Conservation (phyloP, 2,888 invertebrate species). For the Cephalotes varians region DNA sequence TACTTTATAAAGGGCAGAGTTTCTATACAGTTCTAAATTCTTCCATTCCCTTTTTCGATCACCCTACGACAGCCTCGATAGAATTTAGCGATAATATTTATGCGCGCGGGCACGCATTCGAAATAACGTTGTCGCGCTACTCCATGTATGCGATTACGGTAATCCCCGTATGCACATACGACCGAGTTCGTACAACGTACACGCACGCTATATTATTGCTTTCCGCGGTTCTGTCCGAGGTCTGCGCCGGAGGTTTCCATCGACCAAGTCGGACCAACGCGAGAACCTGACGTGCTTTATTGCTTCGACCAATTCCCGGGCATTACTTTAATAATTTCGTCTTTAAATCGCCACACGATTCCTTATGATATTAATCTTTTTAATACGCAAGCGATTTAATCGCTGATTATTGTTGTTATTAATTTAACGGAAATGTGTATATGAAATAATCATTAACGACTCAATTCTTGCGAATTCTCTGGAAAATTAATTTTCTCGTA, state of each 20-base stretch:
- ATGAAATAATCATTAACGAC: neutral
- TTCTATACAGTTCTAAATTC: neutral
- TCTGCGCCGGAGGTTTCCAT: slow-evolving; percentile 29
- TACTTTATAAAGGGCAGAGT: neutral
- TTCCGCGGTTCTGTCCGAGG: slow-evolving; percentile 20
- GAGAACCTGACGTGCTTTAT: slow-evolving; percentile 1
- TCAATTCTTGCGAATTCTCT: neutral
- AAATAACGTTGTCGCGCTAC: neutral
- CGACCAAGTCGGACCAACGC: neutral
- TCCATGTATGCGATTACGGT: slow-evolving; percentile 20
- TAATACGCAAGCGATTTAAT: neutral
- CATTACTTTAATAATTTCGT: slow-evolving; percentile 10
- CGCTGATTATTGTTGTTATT: neutral
- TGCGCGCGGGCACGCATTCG: neutral
- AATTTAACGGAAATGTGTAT: neutral
- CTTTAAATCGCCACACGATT: neutral
- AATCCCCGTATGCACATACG: slow-evolving; percentile 1
- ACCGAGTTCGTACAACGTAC: slow-evolving; percentile 5
- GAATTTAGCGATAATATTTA: neutral
- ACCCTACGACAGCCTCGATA: neutral
- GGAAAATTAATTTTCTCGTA: neutral
- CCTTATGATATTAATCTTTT: neutral
- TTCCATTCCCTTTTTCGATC: neutral
- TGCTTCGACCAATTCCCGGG: neutral
- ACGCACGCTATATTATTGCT: slow-evolving; percentile 10